Conservation (phyloP, 23 tunicate species). For the Trididemnum nubilum region DNA sequence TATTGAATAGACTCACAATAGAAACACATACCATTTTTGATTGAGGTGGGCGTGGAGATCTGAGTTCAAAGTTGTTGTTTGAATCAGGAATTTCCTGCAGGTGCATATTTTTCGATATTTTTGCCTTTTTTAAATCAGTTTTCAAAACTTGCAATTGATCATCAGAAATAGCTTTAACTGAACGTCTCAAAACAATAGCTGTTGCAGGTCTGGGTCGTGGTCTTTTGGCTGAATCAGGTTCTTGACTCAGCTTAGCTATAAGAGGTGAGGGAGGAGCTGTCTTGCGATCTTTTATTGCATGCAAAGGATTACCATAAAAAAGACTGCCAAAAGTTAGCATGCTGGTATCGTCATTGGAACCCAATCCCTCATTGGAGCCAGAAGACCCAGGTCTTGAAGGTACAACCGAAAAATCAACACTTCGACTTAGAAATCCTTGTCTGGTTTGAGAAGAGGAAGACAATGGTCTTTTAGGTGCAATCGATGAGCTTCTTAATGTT, state of each 20-base stretch:
- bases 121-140: neutral
- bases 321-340: slow-evolving; percentile 65
- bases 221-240: neutral
- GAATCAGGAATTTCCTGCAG: neutral
- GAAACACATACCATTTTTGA: too few species aligned
- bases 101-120: neutral
- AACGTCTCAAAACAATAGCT: slow-evolving; percentile 5
- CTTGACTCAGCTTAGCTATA: neutral
- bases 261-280: slow-evolving; percentile 33
- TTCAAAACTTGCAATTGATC: slow-evolving; percentile 23
- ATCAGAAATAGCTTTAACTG: neutral
- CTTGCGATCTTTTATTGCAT: slow-evolving; percentile 44
- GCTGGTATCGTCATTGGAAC: slow-evolving; percentile 64
- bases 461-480: too few species aligned
- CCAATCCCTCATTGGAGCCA: slow-evolving; percentile 37
- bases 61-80: neutral
- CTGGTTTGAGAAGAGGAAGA: neutral
- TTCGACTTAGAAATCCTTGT: neutral
- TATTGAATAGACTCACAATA: too few species aligned
- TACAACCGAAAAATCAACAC: neutral
- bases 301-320: slow-evolving; percentile 73
- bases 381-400: slow-evolving; percentile 53
- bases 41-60: neutral
- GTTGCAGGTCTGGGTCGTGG: slow-evolving; percentile 28
- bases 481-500: too few species aligned